These are phyloP conservation scores for Spheniscus mendiculus DNA, from an alignment of 2,113 vertebrate genomes.

Conservation along the genomic window DNA sequence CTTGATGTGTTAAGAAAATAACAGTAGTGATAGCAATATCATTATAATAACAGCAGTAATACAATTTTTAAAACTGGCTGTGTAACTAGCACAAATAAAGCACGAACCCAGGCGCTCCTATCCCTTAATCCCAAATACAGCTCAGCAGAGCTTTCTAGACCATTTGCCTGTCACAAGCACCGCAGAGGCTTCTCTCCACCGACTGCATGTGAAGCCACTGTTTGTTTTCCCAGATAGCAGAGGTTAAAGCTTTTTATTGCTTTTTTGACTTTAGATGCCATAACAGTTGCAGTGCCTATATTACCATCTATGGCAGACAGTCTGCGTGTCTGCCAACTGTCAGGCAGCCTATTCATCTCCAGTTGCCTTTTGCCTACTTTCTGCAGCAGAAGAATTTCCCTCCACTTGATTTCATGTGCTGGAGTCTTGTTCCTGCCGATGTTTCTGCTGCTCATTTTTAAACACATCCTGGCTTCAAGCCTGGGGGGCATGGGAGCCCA, in stretches of 20 bases:
- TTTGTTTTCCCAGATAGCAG: background rate
- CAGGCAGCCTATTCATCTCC: slow-evolving; percentile 64
- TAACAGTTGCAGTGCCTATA: slow-evolving; percentile 52
- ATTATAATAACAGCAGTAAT: slow-evolving; percentile 30
- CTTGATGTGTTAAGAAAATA: slow-evolving; percentile 46
- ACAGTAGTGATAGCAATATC: slow-evolving; percentile 53
- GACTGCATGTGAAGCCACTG: background rate
- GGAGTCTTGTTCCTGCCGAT: background rate
- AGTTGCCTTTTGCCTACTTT: slow-evolving; percentile 69
- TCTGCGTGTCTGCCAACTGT: slow-evolving; percentile 39
- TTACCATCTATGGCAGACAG: slow-evolving; percentile 66
- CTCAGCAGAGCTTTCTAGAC: background rate
- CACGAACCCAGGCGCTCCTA: background rate
- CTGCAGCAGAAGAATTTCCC: slow-evolving; percentile 49
- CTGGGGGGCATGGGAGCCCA: background rate
- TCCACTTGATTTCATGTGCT: slow-evolving; percentile 3
- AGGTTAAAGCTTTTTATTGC: slow-evolving; percentile 50
- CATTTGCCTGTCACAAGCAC: background rate
- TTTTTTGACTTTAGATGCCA: slow-evolving; percentile 21
- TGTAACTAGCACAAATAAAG: background rate
- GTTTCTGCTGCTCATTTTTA: background rate
- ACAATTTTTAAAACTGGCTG: background rate
- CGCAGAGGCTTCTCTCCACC: background rate
- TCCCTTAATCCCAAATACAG: background rate
- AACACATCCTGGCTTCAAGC: background rate